These are phyloP conservation scores for Atta colombica DNA, from an alignment of 1,140 invertebrate species.

Conservation along the genomic window DNA sequence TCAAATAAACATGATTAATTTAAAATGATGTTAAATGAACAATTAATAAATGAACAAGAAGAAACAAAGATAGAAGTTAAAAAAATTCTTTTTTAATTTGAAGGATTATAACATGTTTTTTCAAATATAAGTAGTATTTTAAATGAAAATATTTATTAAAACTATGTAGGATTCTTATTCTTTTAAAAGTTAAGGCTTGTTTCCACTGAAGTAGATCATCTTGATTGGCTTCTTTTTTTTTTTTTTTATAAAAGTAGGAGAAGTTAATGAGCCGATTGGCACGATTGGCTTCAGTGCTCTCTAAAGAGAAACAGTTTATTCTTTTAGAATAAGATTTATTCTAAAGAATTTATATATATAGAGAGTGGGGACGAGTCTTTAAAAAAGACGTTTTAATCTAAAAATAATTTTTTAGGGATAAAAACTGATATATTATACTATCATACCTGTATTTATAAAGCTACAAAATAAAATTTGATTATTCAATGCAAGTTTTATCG, in stretches of 20 bases:
- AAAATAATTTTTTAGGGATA: background rate
- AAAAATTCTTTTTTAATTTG: background rate
- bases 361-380: no score
- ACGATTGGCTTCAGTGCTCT: no score
- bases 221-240: no score
- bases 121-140: background rate
- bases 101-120: background rate
- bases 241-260: no score
- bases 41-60: background rate
- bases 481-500: background rate
- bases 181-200: background rate
- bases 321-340: no score
- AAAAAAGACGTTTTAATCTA: background rate
- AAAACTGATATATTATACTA: conserved; percentile 3
- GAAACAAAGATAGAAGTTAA: background rate
- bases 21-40: background rate
- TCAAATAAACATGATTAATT: background rate
- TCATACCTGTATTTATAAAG: background rate
- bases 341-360: no score
- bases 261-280: no score
- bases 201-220: no score
- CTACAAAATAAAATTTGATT: background rate
- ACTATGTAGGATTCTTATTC: background rate
- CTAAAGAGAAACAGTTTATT: no score
- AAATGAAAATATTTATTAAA: background rate